A percentile compares a stretch with the other conserved stretches of the same genome.
Conservation (phyloP, 2,797 vertebrate genomes). For the Leptoclinus maculatus region DNA sequence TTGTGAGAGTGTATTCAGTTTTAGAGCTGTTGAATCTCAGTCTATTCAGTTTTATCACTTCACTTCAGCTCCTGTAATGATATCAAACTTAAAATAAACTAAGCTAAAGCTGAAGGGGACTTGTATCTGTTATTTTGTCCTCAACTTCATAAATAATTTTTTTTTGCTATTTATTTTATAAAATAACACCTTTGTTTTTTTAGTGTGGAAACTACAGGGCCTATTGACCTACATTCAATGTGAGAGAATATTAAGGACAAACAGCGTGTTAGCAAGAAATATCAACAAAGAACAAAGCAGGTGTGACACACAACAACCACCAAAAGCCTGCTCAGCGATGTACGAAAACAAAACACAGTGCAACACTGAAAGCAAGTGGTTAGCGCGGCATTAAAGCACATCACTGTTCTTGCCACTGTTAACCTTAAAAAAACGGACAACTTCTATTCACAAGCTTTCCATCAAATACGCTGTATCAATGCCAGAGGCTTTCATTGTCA, state of each 20-base stretch:
- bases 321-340: constrained; percentile 22
- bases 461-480: constrained; percentile 69
- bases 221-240: constrained; percentile 17
- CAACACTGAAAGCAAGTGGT: constrained; percentile 30
- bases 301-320: constrained; percentile 46
- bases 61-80: constrained; percentile 17
- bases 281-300: constrained; percentile 52
- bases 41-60: constrained; percentile 46
- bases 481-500: constrained; percentile 84
- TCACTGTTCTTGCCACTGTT: constrained; percentile 50
- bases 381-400: constrained; percentile 29
- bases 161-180: constrained; percentile 4
- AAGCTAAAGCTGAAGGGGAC: constrained; percentile 18
- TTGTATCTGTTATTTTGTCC: constrained; percentile 9
- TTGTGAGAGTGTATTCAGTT: constrained; percentile 50
- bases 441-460: constrained; percentile 73
- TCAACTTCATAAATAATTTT: constrained; percentile 23
- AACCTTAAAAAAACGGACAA: constrained; percentile 67
- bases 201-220: constrained; percentile 12
- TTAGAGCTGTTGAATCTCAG: too few species aligned
- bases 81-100: constrained; percentile 39
- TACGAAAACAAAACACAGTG: constrained; percentile 52
- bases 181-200: constrained; percentile 7
- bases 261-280: constrained; percentile 24
- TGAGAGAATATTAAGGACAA: constrained; percentile 6